These are phyloP conservation scores for Myrmophylax atrothorax DNA, from an alignment of 2,113 vertebrate species.

Conservation along the genomic window DNA sequence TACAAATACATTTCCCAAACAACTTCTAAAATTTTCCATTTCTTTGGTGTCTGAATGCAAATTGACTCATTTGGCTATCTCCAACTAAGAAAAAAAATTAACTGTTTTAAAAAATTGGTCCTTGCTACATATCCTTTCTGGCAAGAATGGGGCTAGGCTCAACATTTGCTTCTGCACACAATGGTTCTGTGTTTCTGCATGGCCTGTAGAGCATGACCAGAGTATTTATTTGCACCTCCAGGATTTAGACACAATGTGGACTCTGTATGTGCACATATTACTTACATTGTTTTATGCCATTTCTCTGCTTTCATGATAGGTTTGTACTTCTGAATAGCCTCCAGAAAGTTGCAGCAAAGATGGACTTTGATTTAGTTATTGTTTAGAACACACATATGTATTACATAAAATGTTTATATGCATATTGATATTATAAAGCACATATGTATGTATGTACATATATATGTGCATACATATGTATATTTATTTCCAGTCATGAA, in stretches of 20 bases:
- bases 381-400: background rate
- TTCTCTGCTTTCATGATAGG: background rate
- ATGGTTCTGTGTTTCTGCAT: background rate
- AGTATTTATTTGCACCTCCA: background rate
- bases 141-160: background rate
- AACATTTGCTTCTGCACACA: background rate
- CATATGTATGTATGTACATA: background rate
- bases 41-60: background rate
- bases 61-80: background rate
- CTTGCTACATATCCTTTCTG: background rate
- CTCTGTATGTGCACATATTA: fast-evolving
- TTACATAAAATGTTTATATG: background rate
- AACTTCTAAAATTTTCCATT: background rate
- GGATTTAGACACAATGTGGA: background rate
- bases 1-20: background rate
- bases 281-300: background rate
- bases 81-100: background rate
- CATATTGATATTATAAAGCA: background rate
- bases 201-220: background rate
- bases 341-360: background rate
- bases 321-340: background rate
- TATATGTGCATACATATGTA: background rate
- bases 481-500: background rate
- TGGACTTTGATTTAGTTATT: background rate
- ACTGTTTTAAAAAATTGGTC: background rate